Evolutionary conservation across 2,797 vertebrate genomes (phyloP).

Genomic region (Mormyrus hasselquistii): DNA sequence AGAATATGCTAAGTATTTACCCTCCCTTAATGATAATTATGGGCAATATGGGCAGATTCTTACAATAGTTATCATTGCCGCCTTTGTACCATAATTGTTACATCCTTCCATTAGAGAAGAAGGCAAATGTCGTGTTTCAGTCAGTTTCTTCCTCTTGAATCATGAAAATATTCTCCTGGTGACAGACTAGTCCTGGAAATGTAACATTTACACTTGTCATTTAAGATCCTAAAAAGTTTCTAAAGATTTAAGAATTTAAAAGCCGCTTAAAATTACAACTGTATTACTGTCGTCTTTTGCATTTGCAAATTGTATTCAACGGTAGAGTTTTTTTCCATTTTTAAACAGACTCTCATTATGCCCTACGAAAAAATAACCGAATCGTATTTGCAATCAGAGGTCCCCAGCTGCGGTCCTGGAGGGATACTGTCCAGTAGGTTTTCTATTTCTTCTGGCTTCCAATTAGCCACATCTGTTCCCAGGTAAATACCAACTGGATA

Average conservation of each 20-base stretch:
- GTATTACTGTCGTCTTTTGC: not conserved
- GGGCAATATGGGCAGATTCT: not conserved
- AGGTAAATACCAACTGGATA: not conserved
- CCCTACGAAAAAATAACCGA: not conserved
- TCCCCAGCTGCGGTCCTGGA: not conserved
- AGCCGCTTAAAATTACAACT: not conserved
- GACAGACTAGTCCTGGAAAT: not conserved
- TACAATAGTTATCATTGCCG: not conserved
- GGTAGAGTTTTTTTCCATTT: not conserved
- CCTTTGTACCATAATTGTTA: not conserved
- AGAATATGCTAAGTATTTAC: not conserved
- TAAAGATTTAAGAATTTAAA: slow-evolving; percentile 3
- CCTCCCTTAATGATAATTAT: slow-evolving; percentile 1
- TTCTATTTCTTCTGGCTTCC: not conserved
- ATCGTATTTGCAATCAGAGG: not conserved
- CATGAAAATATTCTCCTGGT: not conserved
- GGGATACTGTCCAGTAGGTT: not conserved
- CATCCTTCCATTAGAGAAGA: not conserved
- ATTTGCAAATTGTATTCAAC: not conserved
- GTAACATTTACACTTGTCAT: slow-evolving; percentile 1
- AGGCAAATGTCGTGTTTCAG: not conserved
- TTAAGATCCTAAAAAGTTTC: slow-evolving; percentile 4
- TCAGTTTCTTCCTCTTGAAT: not conserved
- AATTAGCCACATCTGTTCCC: too few relatives aligned
- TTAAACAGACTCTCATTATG: not conserved